Percentiles rank a stretch among this genome's conserved stretches.
phyloP scores from a whole-genome alignment of 2,888 invertebrate genomes.

The Euplexia lucipara region DNA sequence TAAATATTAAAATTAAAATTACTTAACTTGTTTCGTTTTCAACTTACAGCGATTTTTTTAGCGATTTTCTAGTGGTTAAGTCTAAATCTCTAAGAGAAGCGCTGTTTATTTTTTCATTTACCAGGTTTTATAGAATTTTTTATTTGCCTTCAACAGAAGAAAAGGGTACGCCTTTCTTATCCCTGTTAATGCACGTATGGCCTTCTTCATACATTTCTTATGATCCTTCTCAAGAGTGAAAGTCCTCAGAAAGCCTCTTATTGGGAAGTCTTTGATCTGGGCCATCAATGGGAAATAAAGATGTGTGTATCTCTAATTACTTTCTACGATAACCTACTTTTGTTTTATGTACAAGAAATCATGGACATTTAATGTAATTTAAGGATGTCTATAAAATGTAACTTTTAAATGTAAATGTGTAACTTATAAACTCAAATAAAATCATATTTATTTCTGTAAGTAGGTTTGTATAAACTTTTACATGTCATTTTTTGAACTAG shows the following conservation, averaged over 20 bases:
- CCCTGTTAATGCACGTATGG: constrained; percentile 17
- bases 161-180: not conserved
- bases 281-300: not conserved
- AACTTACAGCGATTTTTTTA: too few relatives aligned
- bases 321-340: not conserved
- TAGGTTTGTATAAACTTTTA: too few relatives aligned
- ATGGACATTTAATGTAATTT: too few relatives aligned
- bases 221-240: constrained; percentile 27
- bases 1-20: too few relatives aligned
- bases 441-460: too few relatives aligned
- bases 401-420: too few relatives aligned
- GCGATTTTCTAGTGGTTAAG: too few relatives aligned
- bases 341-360: not conserved
- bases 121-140: not conserved
- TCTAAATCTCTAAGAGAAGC: too few relatives aligned
- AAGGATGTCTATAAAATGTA: too few relatives aligned
- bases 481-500: too few relatives aligned
- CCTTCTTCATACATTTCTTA: constrained; percentile 24
- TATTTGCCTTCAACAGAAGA: not conserved
- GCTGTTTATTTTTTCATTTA: not conserved
- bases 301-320: not conserved
- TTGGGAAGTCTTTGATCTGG: constrained; percentile 17
- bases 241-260: constrained; percentile 32
- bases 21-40: too few relatives aligned
- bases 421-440: too few relatives aligned